Evolutionary conservation across 2,113 vertebrate species (phyloP).

Genomic region (Oncorhynchus nerka): DNA sequence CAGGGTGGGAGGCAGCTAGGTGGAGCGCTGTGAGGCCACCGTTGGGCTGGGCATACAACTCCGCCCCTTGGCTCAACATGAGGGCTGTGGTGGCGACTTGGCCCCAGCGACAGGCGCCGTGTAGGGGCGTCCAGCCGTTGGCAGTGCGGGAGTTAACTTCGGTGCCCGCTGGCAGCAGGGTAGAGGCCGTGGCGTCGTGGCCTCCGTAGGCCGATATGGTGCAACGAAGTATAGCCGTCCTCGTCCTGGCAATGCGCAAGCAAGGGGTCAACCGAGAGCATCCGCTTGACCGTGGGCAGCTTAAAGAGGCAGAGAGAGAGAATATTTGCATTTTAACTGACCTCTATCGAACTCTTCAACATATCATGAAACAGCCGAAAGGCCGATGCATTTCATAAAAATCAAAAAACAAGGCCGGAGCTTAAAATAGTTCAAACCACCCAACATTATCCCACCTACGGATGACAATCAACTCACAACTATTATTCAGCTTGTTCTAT

Average conservation of each 20-base stretch:
- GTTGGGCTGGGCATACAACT: conserved; percentile 88
- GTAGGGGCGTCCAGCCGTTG: conserved; percentile 93
- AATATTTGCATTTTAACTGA: too few species aligned
- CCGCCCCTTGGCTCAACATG: conserved; percentile 84
- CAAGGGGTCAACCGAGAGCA: conserved; percentile 72
- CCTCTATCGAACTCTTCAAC: too few species aligned
- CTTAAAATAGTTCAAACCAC: too few species aligned
- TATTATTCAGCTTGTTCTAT: too few species aligned
- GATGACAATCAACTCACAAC: too few species aligned
- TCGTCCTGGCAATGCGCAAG: conserved; percentile 82
- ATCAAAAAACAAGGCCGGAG: too few species aligned
- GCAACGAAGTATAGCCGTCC: conserved; percentile 90
- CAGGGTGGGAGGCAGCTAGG: conserved; percentile 84
- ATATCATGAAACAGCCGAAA: too few species aligned
- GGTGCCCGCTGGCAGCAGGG: conserved; percentile 77
- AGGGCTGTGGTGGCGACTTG: conserved; percentile 80
- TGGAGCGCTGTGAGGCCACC: conserved; percentile 88
- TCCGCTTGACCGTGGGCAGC: conserved; percentile 77
- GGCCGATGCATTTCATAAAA: too few species aligned
- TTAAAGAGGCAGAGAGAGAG: conserved; percentile 41
- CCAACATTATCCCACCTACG: too few species aligned
- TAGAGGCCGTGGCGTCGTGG: conserved; percentile 75
- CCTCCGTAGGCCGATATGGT: conserved; percentile 88
- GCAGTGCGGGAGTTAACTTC: conserved; percentile 81
- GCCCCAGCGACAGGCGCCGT: conserved; percentile 96